phyloP scores from a whole-genome alignment of 2,888 invertebrate species.

The Ophion costatus region DNA sequence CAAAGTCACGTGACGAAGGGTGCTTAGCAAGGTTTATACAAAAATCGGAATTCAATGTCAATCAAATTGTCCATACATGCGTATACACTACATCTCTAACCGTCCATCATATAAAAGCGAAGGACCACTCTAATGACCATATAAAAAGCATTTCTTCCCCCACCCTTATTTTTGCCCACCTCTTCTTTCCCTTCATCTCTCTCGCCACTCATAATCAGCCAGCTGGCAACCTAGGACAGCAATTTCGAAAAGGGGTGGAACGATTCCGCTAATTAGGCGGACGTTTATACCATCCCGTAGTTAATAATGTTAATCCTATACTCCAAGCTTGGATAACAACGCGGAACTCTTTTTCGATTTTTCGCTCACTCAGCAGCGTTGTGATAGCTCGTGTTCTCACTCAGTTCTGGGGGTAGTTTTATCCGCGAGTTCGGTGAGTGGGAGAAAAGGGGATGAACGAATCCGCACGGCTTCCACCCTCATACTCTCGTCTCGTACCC shows the following conservation, averaged over 20 bases:
- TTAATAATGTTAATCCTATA: slow-evolving; percentile 77
- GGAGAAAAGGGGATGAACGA: slow-evolving; percentile 35
- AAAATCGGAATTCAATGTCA: neutral
- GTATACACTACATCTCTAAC: too few species aligned
- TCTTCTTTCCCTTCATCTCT: neutral
- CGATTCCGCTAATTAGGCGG: slow-evolving; percentile 75
- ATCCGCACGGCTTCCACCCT: slow-evolving; percentile 15
- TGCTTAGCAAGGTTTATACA: neutral
- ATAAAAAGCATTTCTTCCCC: too few species aligned
- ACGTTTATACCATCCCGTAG: slow-evolving; percentile 72
- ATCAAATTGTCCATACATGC: neutral
- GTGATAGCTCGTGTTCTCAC: slow-evolving; percentile 67
- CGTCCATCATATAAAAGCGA: too few species aligned
- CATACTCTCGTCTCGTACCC: slow-evolving; percentile 36
- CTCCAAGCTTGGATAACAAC: slow-evolving; percentile 44
- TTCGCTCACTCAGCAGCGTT: slow-evolving; percentile 67
- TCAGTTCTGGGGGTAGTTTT: slow-evolving; percentile 28
- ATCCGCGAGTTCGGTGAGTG: slow-evolving; percentile 15
- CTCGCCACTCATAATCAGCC: slow-evolving; percentile 30
- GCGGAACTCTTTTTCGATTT: slow-evolving; percentile 31
- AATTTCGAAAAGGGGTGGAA: neutral
- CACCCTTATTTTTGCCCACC: too few species aligned
- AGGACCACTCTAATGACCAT: too few species aligned
- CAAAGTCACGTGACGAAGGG: too few species aligned
- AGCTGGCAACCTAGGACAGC: neutral